phyloP scores from a whole-genome alignment of 2,797 vertebrate species.

The Saxicola maurus region DNA sequence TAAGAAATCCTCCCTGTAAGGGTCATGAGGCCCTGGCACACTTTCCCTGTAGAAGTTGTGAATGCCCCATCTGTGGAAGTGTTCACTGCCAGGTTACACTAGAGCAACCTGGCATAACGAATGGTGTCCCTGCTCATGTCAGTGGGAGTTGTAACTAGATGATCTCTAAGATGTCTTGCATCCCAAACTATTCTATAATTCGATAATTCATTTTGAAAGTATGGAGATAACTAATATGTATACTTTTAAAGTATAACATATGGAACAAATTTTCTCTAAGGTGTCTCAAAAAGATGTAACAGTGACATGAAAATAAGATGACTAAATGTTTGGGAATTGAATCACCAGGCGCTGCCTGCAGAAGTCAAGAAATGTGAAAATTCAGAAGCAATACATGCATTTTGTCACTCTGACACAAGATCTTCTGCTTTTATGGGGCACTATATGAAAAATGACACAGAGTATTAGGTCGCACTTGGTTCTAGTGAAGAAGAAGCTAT shows the following conservation, averaged over 20 bases:
- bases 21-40: neutral
- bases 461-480: neutral
- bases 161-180: neutral
- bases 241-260: neutral
- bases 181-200: neutral
- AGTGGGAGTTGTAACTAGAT: neutral
- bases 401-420: neutral
- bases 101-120: neutral
- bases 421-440: neutral
- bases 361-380: neutral
- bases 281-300: neutral
- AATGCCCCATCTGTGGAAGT: neutral
- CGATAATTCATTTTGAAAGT: neutral
- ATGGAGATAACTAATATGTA: constrained; percentile 6
- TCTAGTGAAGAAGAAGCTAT: neutral
- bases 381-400: neutral
- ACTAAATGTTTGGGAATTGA: neutral
- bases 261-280: constrained; percentile 10
- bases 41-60: neutral
- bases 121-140: neutral
- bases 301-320: neutral
- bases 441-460: neutral
- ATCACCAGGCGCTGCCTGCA: neutral
- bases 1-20: neutral
- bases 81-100: neutral